Conservation (phyloP, 2,888 invertebrate genomes). For the Choreutis nemorana region DNA sequence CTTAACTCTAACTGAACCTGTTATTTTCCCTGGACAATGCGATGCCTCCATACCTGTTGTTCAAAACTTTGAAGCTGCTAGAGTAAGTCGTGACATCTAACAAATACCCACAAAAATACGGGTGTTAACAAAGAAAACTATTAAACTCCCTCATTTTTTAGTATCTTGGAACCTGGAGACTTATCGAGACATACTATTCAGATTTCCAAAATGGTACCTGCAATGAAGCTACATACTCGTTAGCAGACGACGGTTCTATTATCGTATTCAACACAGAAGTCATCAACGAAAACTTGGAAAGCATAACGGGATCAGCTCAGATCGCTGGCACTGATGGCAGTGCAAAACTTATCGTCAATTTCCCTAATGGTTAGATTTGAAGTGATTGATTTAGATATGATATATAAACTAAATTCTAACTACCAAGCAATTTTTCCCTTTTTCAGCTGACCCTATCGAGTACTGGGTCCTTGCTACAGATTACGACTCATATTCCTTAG, state of each 20-base stretch:
- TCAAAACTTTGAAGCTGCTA: slow-evolving; percentile 19
- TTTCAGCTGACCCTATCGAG: slow-evolving; percentile 24
- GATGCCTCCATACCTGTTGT: slow-evolving; percentile 23
- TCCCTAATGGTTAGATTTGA: slow-evolving; percentile 52
- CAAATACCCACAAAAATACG: slow-evolving; percentile 5
- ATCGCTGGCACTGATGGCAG: slow-evolving; percentile 37
- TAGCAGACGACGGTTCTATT: slow-evolving; percentile 9
- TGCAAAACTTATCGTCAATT: slow-evolving; percentile 63
- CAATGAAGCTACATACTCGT: slow-evolving; percentile 30
- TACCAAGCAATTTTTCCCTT: slow-evolving; percentile 7
- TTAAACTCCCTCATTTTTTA: slow-evolving; percentile 14
- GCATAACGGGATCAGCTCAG: slow-evolving; percentile 45
- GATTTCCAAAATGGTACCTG: slow-evolving; percentile 33
- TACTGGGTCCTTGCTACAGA: slow-evolving; percentile 56
- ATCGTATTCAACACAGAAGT: slow-evolving; percentile 12
- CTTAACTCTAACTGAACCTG: slow-evolving; percentile 17
- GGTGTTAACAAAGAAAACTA: slow-evolving; percentile 5
- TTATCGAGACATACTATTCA: slow-evolving; percentile 35
- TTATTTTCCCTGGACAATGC: slow-evolving; percentile 30
- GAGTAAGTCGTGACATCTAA: slow-evolving; percentile 21
- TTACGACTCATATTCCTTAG: slow-evolving; percentile 67
- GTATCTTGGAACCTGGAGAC: slow-evolving; percentile 41
- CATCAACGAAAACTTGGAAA: slow-evolving; percentile 13
- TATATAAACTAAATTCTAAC: not conserved
- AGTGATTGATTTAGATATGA: slow-evolving; percentile 1